Conservation (phyloP, 2,113 vertebrate genomes). For the Microtus pennsylvanicus region DNA sequence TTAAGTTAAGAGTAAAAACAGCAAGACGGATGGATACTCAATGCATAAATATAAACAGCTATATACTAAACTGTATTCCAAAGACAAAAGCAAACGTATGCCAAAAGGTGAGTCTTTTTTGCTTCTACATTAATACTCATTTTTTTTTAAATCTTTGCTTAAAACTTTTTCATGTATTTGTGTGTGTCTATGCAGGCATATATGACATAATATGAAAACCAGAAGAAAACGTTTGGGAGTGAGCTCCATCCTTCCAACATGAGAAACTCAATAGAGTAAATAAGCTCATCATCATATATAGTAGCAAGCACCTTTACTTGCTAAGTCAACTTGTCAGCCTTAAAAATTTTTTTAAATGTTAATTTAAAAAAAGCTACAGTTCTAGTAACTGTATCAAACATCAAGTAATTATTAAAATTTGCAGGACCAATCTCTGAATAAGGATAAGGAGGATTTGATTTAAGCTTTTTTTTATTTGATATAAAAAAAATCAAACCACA, state of each 20-base stretch:
- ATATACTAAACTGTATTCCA: neutral
- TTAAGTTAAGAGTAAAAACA: neutral
- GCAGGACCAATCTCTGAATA: constrained; percentile 5
- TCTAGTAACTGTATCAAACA: neutral
- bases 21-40: neutral
- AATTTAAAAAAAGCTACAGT: neutral
- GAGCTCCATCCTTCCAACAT: neutral
- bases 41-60: neutral
- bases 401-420: neutral
- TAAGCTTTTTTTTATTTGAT: neutral
- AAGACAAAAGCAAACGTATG: neutral
- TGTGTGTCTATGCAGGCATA: neutral
- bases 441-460: neutral
- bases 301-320: neutral
- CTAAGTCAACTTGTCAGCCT: neutral
- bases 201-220: neutral
- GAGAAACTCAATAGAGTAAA: neutral
- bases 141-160: neutral
- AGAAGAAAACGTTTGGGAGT: neutral
- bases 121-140: neutral
- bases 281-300: neutral
- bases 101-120: neutral
- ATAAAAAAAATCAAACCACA: neutral
- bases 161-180: neutral
- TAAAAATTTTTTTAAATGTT: neutral